These are phyloP conservation scores for Stramonita haemastoma DNA, from an alignment of 2,888 invertebrate genomes.

Conservation along the genomic window DNA sequence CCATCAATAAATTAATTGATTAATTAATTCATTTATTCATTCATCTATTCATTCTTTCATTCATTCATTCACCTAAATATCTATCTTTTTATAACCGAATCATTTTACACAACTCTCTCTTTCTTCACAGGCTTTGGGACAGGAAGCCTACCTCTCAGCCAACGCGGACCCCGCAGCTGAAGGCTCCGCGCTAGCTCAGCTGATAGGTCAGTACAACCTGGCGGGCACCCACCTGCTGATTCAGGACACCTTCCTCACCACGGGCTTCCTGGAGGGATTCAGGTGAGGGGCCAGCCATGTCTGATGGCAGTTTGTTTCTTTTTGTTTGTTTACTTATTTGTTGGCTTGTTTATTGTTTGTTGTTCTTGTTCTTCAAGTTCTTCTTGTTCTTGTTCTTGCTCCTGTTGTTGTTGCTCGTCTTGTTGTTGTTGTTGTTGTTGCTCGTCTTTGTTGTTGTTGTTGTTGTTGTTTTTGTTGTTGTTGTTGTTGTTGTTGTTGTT, in stretches of 20 bases:
- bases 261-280: conserved; percentile 61
- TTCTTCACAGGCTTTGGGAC: conserved; percentile 40
- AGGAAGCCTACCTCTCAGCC: conserved; percentile 44
- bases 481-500: not conserved
- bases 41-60: too few species aligned
- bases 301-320: not conserved
- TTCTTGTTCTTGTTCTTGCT: not conserved
- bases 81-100: too few species aligned
- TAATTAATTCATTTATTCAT: not conserved
- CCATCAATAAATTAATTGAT: too few species aligned
- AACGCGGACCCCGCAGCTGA: conserved; percentile 49
- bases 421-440: not conserved
- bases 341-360: not conserved
- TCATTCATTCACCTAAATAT: too few species aligned
- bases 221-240: conserved; percentile 55
- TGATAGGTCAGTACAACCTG: conserved; percentile 57
- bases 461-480: too few species aligned
- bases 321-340: not conserved
- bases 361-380: too few species aligned
- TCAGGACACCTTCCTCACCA: conserved; percentile 53
- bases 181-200: conserved; percentile 54
- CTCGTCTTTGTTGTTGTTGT: too few species aligned
- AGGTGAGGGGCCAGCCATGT: conserved; percentile 10
- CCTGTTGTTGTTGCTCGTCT: not conserved
- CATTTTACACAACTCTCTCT: too few species aligned